A percentile compares a stretch with the other conserved stretches of the same genome.
Evolutionary conservation across 1,140 invertebrate species (phyloP).

Genomic region (Acromyrmex charruanus): DNA sequence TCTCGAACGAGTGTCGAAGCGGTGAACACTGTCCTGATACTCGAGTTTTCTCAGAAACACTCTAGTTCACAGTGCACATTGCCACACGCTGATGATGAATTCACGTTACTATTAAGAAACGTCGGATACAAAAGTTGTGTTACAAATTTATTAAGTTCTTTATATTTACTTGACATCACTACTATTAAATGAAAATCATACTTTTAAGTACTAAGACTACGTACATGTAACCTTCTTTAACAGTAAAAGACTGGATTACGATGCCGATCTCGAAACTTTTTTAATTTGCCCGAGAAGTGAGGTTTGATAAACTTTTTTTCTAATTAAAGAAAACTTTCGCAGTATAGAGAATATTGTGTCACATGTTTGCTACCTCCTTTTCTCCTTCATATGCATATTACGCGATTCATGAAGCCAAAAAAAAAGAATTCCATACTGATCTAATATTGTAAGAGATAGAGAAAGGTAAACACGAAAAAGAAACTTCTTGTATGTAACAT

Average conservation of each 20-base stretch:
- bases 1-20: conserved; percentile 21
- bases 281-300: conserved; percentile 49
- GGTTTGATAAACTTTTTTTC: conserved; percentile 48
- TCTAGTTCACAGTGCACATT: conserved; percentile 44
- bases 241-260: conserved; percentile 44
- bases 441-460: conserved; percentile 66
- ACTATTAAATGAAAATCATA: conserved; percentile 47
- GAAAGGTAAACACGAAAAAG: conserved; percentile 52
- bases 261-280: conserved; percentile 64
- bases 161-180: conserved; percentile 49
- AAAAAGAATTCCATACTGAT: conserved; percentile 58
- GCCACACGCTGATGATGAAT: conserved; percentile 16
- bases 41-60: conserved; percentile 44
- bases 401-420: conserved; percentile 58
- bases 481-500: conserved; percentile 73
- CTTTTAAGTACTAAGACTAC: conserved; percentile 40
- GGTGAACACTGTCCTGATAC: conserved; percentile 44
- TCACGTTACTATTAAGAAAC: neutral
- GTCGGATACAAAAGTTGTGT: conserved; percentile 52
- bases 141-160: conserved; percentile 61
- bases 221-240: conserved; percentile 43
- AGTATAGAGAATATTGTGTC: conserved; percentile 50
- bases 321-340: conserved; percentile 19
- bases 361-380: conserved; percentile 66
- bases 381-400: conserved; percentile 46